Evolutionary conservation across 2,113 vertebrate genomes (phyloP).

Genomic region (Bufo bufo): DNA sequence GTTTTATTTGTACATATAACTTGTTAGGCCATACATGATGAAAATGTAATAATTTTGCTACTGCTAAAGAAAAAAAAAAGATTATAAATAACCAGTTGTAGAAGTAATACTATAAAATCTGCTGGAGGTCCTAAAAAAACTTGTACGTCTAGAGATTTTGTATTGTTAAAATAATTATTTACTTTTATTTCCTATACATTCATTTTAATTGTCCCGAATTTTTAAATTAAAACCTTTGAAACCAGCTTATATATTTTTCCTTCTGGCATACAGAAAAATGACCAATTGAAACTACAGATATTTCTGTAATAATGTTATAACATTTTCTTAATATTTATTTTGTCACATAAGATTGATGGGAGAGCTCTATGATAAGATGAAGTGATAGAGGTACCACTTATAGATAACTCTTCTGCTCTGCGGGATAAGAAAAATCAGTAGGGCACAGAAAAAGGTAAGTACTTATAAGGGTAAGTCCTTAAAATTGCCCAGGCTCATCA

Average conservation of each 20-base stretch:
- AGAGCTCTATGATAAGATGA: neutral
- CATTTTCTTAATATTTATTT: neutral
- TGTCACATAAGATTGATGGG: neutral
- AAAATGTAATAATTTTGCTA: no score
- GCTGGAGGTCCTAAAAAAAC: no score
- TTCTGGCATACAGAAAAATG: neutral
- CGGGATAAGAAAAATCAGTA: neutral
- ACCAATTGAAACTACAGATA: neutral
- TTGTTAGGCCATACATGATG: no score
- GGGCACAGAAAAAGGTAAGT: neutral
- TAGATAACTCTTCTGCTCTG: neutral
- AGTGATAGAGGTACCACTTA: neutral
- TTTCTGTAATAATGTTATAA: neutral
- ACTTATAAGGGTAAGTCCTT: no score
- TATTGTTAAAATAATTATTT: no score
- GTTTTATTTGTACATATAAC: no score
- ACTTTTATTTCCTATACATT: neutral
- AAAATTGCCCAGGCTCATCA: no score
- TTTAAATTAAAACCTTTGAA: neutral
- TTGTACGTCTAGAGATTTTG: no score
- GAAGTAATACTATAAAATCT: no score
- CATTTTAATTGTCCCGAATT: neutral
- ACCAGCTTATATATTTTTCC: neutral
- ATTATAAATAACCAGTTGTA: no score
- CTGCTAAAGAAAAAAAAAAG: no score